Evolutionary conservation across 2,113 vertebrate species (phyloP).

Genomic region (Engystomops pustulosus): DNA sequence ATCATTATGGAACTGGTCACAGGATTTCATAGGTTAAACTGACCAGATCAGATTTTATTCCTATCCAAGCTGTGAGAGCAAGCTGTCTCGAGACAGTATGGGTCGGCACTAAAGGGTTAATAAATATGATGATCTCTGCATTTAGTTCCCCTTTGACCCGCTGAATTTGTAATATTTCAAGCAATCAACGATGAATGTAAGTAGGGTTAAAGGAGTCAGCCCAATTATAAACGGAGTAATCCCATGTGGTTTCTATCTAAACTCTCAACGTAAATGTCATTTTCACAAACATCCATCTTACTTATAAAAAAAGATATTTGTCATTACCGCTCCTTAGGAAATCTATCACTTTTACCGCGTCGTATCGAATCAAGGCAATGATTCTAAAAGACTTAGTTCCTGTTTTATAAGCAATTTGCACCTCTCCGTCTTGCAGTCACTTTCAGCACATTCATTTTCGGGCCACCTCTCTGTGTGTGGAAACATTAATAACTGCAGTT

Average conservation of each 20-base stretch:
- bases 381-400: constrained; percentile 24
- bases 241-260: constrained; percentile 13
- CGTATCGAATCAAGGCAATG: constrained; percentile 5
- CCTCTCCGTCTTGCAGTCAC: constrained; percentile 56
- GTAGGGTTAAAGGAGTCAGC: background rate
- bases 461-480: constrained; percentile 32
- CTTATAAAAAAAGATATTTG: constrained; percentile 15
- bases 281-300: constrained; percentile 7
- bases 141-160: background rate
- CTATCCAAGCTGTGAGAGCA: too few relatives aligned
- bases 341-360: constrained; percentile 12
- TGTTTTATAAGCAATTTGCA: constrained; percentile 64
- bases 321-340: background rate
- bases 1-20: too few relatives aligned
- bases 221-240: background rate
- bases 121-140: background rate
- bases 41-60: too few relatives aligned
- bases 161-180: background rate
- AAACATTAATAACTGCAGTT: constrained; percentile 63
- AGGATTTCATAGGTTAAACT: too few relatives aligned
- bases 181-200: background rate
- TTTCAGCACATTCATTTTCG: constrained; percentile 50
- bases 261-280: background rate
- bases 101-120: too few relatives aligned
- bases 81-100: too few relatives aligned